Percentiles rank a stretch among this genome's conserved stretches.
Evolutionary conservation across 2,888 invertebrate genomes (phyloP).

Genomic region (Mythimna impura): DNA sequence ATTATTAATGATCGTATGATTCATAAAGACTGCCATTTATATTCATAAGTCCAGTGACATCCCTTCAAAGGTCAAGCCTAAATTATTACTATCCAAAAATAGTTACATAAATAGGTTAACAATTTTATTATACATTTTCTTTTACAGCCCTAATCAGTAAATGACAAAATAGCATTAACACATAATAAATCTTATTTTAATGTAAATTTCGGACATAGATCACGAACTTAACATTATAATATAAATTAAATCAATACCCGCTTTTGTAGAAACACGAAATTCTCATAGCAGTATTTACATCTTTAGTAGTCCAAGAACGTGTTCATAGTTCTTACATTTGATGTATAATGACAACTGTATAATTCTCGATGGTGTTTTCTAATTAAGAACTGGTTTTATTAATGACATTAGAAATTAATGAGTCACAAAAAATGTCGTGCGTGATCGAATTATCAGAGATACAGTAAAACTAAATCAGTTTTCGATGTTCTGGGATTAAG

Average conservation of each 20-base stretch:
- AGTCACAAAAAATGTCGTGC: constrained; percentile 34
- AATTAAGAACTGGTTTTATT: constrained; percentile 55
- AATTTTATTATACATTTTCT: background rate
- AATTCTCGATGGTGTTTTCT: constrained; percentile 54
- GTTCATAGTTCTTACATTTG: constrained; percentile 54
- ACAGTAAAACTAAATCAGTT: constrained; percentile 37
- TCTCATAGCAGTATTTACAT: constrained; percentile 38
- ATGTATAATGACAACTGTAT: constrained; percentile 65
- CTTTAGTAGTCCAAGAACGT: constrained; percentile 30
- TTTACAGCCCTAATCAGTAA: constrained; percentile 23
- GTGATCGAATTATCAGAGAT: constrained; percentile 41
- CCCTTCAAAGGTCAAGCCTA: constrained; percentile 6
- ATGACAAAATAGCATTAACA: constrained; percentile 50
- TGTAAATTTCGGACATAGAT: constrained; percentile 49
- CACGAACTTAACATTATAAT: constrained; percentile 40
- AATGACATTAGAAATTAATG: constrained; percentile 53
- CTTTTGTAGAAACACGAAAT: constrained; percentile 21
- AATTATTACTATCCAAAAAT: constrained; percentile 2
- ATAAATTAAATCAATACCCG: constrained; percentile 52
- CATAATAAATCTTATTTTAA: constrained; percentile 52
- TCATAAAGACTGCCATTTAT: background rate
- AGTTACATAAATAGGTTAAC: background rate
- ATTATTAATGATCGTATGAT: constrained; percentile 1
- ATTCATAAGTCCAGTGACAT: background rate
- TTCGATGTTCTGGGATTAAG: constrained; percentile 38